Base-by-base conservation (phyloP, 23 tunicate genomes). In the Styela clava region DNA sequence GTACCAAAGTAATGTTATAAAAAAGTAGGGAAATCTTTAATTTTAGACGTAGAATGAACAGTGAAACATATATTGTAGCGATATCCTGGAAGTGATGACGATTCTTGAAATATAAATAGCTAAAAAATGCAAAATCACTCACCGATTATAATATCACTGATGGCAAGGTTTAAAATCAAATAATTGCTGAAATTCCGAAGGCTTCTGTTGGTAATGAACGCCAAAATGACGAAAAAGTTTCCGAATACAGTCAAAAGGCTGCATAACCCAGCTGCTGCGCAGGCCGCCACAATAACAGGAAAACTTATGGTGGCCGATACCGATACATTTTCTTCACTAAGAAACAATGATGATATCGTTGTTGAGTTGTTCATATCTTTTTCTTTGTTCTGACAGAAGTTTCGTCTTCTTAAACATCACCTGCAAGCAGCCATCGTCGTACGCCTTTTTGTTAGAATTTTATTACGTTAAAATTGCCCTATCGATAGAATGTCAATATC, bases 121-220 rank as follows among this genome's bases (percentile, higher is more conserved):
- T 5, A 44, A 44, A 44, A 44, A 44, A 44, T 44, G 12, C 12
- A 44, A 44, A 16, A 3, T 3, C 22, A 35, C 67, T 76, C 21
- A 52, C 81, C 97, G 24, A 91, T 87, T 28, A 89, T 91, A 37
- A 91, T 27, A 68, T 91, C 97, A 78, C 97, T 91, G 34, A 91
- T 52, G n/a, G 97, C 97, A 22, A 91, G 83, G 36, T 89, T 91
- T 33, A 91, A 79, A 33, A 91, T 91, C 85, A 91, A 29, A 82
- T 84, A 91, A 69, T 91, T 91, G 83, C 97, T 91, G 79, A 91
- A 91, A 62, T 86, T 84, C 27, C 97, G 61, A 63, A 91, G 52
- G 79, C 69, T 83, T 64, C 82, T 76, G 91, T 91, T 91, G 85
- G 88, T 77, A 24, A 83, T 24, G 69, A 86, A 87, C 0, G 97